Evolutionary conservation across 1,140 invertebrate genomes (phyloP), one percentile per base, ranked within the genome.

Genomic region (Steinernema khuongi): DNA sequence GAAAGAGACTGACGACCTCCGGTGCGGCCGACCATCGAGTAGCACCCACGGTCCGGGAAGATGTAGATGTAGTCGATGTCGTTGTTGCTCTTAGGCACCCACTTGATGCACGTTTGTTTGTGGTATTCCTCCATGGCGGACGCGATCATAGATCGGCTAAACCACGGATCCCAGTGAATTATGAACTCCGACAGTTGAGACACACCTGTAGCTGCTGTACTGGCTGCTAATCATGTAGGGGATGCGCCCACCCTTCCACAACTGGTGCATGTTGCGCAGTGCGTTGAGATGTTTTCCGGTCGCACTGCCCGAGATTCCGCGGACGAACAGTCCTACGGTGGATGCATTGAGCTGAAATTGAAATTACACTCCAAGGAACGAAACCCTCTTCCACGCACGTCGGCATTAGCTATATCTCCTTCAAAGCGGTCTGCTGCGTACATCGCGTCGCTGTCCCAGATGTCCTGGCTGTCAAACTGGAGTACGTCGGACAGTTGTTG

Each of bases 1-100:
- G 87, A 87, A 17, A 88, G 77, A 0, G 79, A 79, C 75, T 91
- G 91, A 4, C 88, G 87, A n/a, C 88, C 87, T 29, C 83, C 82
- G 70, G 76, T 79, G 22, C 75, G 74, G 60, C 71, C 74, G 18
- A 75, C 72, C 83, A 85, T 85, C 7, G 83, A 84, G 41, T 84
- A 84, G 32, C 83, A 84, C 44, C 83, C 83, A 36, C 81, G 73
- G 41, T 85, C 84, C 18, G 83, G 83, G 30, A 85, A 73, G 69
- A 84, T 85, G 69, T 84, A 80, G 14, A 84, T 77, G 73, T 84
- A 85, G 75, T 84, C 83, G 1, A 68, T 68, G 73, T 84, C 83
- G 31, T 31, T 33, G 7, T 67, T 73, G 11, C 74, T 79, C 68
- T 85, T 76, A 17, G 83, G 83, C 26, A 82, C 80, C 83, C 83